phyloP scores from a whole-genome alignment of 1,140 invertebrate genomes.

The Drosophila tristis region DNA sequence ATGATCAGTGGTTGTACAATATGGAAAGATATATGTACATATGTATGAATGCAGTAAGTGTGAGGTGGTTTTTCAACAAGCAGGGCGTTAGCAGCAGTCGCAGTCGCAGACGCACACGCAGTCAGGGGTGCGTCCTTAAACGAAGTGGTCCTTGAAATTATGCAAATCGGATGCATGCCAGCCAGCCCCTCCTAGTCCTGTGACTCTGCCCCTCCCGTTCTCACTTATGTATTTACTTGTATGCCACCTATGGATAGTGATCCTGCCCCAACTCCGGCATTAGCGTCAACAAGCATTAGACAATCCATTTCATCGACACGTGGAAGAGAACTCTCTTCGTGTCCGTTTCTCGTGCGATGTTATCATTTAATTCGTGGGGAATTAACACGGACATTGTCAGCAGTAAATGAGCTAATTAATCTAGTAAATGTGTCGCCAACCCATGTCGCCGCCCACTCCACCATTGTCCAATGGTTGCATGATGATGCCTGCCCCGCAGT shows the following conservation, averaged over 20 bases:
- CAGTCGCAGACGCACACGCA: no score
- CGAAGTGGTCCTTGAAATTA: constrained; percentile 59
- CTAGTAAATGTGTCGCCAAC: constrained; percentile 72
- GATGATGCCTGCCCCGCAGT: constrained; percentile 41
- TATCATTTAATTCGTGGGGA: constrained; percentile 84
- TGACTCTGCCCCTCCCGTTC: neutral
- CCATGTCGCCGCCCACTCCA: constrained; percentile 2
- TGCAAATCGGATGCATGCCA: constrained; percentile 62
- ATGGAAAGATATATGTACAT: no score
- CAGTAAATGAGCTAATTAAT: constrained; percentile 84
- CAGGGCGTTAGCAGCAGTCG: constrained; percentile 46
- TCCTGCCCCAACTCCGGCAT: constrained; percentile 41
- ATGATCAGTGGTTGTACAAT: constrained; percentile 1
- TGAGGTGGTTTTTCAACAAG: constrained; percentile 51
- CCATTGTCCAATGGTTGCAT: neutral
- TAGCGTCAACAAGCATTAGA: constrained; percentile 77
- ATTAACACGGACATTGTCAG: constrained; percentile 84
- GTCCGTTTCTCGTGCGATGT: constrained; percentile 48
- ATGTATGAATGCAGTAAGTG: neutral
- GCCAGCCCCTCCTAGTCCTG: constrained; percentile 13
- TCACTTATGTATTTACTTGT: no score
- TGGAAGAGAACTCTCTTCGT: constrained; percentile 13
- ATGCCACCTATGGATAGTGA: no score
- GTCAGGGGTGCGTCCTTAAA: constrained; percentile 46
- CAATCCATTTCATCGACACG: constrained; percentile 55